Conservation (phyloP, 2,888 invertebrate genomes). For the Pocota personata region DNA sequence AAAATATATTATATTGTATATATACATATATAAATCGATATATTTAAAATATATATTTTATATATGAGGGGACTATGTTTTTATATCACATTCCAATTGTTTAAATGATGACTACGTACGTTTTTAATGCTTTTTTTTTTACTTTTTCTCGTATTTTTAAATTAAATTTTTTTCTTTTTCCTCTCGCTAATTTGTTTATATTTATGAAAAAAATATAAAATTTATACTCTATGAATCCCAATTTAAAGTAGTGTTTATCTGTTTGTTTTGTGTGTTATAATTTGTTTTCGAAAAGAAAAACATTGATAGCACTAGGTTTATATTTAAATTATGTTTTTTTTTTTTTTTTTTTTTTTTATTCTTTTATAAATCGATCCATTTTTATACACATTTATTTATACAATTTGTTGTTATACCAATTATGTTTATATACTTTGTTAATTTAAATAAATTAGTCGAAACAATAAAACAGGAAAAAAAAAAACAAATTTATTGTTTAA, state of each 20-base stretch:
- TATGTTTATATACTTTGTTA: conserved; percentile 26
- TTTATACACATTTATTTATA: neutral
- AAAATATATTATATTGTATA: conserved; percentile 37
- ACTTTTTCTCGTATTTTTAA: conserved; percentile 34
- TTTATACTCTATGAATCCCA: conserved; percentile 25
- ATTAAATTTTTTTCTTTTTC: conserved; percentile 16
- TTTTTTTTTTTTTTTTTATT: no score
- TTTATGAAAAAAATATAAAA: neutral
- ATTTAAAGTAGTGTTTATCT: neutral
- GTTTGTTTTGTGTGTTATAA: neutral
- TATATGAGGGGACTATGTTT: conserved; percentile 82
- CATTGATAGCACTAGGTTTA: conserved; percentile 70
- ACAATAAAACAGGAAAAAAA: conserved; percentile 49
- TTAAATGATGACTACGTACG: conserved; percentile 77
- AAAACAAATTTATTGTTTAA: conserved; percentile 49
- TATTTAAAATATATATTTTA: conserved; percentile 52
- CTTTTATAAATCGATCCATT: conserved; percentile 29
- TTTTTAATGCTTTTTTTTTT: conserved; percentile 62
- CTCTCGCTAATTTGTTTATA: neutral
- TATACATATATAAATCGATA: conserved; percentile 56
- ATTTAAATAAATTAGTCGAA: conserved; percentile 66
- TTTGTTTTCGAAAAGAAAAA: conserved; percentile 10
- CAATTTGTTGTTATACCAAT: conserved; percentile 33
- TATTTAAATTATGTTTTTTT: conserved; percentile 3
- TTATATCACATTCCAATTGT: conserved; percentile 83